A percentile compares a stretch with the other conserved stretches of the same genome.
phyloP scores from a whole-genome alignment of 2,113 vertebrate species.

The Equus przewalskii region DNA sequence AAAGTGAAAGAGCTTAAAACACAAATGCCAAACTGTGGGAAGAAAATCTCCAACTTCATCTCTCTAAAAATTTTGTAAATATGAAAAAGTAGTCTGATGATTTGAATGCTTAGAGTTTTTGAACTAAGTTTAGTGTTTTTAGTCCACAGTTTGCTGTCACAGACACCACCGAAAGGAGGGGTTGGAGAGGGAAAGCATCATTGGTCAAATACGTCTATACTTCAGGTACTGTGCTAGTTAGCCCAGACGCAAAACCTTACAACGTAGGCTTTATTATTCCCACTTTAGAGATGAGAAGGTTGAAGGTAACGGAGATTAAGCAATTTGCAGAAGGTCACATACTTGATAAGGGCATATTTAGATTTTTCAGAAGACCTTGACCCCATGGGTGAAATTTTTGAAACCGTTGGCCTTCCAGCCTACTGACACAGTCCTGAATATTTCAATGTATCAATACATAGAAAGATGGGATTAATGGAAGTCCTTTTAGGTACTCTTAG shows the following conservation, averaged over 20 bases:
- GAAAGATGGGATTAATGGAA: neutral
- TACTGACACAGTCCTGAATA: neutral
- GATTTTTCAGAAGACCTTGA: slow-evolving; percentile 1
- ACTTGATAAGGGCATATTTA: neutral
- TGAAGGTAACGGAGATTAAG: neutral
- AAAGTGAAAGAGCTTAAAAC: neutral
- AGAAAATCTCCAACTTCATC: neutral
- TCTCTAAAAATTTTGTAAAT: neutral
- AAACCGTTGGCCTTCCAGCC: neutral
- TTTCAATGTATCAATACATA: neutral
- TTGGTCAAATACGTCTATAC: neutral
- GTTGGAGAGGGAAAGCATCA: neutral
- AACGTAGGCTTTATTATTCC: neutral
- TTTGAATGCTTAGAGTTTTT: neutral
- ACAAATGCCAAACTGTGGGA: neutral
- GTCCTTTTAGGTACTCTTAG: neutral
- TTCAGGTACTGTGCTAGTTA: neutral
- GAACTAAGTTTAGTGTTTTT: neutral
- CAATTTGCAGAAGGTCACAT: neutral
- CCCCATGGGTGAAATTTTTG: neutral
- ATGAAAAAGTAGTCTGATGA: neutral
- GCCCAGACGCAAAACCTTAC: neutral
- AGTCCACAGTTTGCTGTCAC: neutral
- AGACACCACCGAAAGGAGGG: neutral
- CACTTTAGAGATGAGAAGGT: slow-evolving; percentile 31